Conservation (phyloP, 2,797 vertebrate genomes). For the Acipenser ruthenus region DNA sequence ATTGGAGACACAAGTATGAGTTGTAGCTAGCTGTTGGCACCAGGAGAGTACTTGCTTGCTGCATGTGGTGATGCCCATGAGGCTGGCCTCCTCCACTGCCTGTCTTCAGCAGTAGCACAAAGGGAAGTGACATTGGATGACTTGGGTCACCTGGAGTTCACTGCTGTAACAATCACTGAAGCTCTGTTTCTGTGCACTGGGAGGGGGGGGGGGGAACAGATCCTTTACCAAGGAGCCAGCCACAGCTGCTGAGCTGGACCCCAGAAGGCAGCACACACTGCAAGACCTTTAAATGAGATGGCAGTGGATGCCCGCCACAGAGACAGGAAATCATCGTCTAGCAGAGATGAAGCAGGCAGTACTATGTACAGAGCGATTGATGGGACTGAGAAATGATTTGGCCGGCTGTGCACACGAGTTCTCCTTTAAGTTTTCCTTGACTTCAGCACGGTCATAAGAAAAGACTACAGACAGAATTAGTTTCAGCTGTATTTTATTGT, state of each 20-base stretch:
- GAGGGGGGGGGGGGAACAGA: conserved; percentile 22
- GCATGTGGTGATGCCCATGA: too few relatives aligned
- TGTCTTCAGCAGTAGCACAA: too few relatives aligned
- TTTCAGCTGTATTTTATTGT: too few relatives aligned
- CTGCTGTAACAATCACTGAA: too few relatives aligned
- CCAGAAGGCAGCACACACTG: background rate
- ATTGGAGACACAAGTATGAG: too few relatives aligned
- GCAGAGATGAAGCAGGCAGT: conserved; percentile 20
- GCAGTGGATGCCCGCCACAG: background rate
- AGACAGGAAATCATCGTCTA: background rate
- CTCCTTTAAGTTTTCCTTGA: conserved; percentile 13
- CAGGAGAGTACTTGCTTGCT: too few relatives aligned
- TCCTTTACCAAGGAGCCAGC: background rate
- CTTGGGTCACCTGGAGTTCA: too few relatives aligned
- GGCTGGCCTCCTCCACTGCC: too few relatives aligned
- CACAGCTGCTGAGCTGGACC: background rate
- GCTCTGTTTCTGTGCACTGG: too few relatives aligned
- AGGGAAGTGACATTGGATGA: too few relatives aligned
- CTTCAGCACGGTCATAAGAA: conserved; percentile 20
- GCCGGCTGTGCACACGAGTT: conserved; percentile 35
- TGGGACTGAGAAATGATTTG: conserved; percentile 35
- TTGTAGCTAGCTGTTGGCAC: too few relatives aligned
- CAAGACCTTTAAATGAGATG: background rate
- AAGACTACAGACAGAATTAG: background rate
- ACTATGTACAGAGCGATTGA: conserved; percentile 42